Base-by-base conservation (phyloP, 2,797 vertebrate genomes). In the Sylvilagus floridanus region DNA sequence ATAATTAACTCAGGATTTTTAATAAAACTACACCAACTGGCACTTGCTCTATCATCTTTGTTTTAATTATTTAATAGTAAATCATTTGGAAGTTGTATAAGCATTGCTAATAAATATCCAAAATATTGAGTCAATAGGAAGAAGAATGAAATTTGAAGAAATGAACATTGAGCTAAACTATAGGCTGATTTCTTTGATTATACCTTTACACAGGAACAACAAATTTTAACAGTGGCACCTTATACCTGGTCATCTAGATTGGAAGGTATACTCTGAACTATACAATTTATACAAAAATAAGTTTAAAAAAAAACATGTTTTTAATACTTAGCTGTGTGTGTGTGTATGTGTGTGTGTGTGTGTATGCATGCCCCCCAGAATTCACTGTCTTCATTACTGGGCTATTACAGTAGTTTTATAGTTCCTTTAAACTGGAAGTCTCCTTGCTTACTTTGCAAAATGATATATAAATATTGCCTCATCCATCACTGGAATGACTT, bases 391-490 rank as follows among this genome's bases (percentile, higher is more conserved):
- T 95, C 37, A 42, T 92, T 91, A 79, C n/a, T 60, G 50, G 37
- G 84, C 30, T 72, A 0, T 93, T 92, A 83, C 57, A 42, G 54
- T 83, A 79, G 35, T n/a, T 28, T 68, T n/a, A 22, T 5, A 69
- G 37, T 92, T 62, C 47, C 91, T 92, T 93, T 89, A 69, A 94
- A 86, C 65, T 72, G 50, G 66, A 94, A 95, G 35, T 93, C 71
- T 71, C 60, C 60, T 82, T 94, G 89, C 95, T 96, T 97, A 94
- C 93, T 91, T 95, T 95, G 91, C 93, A 96, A 95, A 84, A 96
- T 96, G 94, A 94, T 94, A 57, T 81, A 90, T 86, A 96, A 93
- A 90, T 97, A 96, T 95, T 92, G 75, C 54, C 77, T 95, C 96
- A 97, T 97, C 88, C 84, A 84, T 97, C 95, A 96, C 65, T 1